These are phyloP conservation scores for Aromia moschata DNA, from an alignment of 2,888 invertebrate species.

Conservation along the genomic window DNA sequence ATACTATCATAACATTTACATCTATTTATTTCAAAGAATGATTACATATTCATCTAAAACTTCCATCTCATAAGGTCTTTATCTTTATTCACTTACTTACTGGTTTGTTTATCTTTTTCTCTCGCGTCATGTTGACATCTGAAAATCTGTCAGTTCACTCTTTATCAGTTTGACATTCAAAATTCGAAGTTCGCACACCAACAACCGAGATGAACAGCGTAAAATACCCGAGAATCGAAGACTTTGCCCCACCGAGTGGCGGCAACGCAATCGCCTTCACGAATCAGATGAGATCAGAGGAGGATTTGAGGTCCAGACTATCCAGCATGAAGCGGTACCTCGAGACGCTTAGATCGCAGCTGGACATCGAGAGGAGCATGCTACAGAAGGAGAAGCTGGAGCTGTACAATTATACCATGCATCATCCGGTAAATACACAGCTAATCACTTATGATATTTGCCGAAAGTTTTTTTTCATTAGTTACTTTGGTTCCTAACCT, in stretches of 20 bases:
- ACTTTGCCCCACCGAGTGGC: too few relatives aligned
- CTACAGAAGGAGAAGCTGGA: slow-evolving; percentile 5
- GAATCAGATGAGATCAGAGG: not conserved
- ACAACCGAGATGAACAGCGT: not conserved
- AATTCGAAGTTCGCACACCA: not conserved
- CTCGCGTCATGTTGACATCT: too few relatives aligned
- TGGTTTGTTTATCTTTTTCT: too few relatives aligned
- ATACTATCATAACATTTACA: too few relatives aligned
- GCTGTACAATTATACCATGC: not conserved
- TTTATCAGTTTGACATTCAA: not conserved
- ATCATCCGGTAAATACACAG: slow-evolving; percentile 7
- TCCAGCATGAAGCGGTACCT: not conserved
- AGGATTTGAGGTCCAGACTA: not conserved
- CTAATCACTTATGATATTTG: too few relatives aligned
- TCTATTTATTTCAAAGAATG: too few relatives aligned
- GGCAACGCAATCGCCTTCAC: not conserved
- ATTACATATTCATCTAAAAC: too few relatives aligned
- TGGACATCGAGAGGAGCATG: slow-evolving; percentile 1
- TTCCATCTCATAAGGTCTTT: too few relatives aligned
- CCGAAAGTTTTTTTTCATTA: too few relatives aligned
- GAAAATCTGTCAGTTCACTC: too few relatives aligned
- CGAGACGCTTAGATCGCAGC: not conserved
- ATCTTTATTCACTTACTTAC: too few relatives aligned
- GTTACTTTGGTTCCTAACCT: too few relatives aligned
- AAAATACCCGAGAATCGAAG: not conserved